Evolutionary conservation across 2,113 vertebrate species (phyloP), one percentile per base, ranked within the genome.

Genomic region (Chaetorhynchus papuensis): DNA sequence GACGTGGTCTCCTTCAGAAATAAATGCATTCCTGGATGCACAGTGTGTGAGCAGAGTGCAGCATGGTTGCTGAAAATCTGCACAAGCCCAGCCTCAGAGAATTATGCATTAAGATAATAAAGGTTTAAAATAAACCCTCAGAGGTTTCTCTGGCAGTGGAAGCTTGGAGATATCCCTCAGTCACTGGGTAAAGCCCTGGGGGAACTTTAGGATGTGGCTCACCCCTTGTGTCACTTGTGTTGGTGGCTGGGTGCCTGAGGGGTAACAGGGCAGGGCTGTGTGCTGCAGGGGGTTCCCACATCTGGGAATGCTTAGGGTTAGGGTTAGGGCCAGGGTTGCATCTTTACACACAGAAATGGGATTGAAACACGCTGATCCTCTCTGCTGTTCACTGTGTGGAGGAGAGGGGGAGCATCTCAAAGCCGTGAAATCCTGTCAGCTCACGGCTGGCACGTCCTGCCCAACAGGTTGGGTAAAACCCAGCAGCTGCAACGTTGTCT

Each of bases 371-470:
- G 1, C 8, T 52, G 44, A 35, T 54, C 49, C 18, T 63, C 30
- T 16, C 69, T 35, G 45, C 15, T 3, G 0, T 8, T 84, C 20
- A 0, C 3, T 15, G 18, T 0, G 0, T 18, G 57, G 21, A 88
- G n/a, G 35, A 69, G 61, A 41, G 50, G 33, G n/a, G 68, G 52
- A 37, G 6, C 21, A 7, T n/a, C 72, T 47, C 42, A 41, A 28
- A 86, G 37, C 37, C 61, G 44, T 10, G 19, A 71, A 35, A 45
- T 3, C 60, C 21, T 33, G 3, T n/a, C 83, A 64, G 75, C 47
- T 64, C 66, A 2, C 13, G 14, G 4, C 4, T 71, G 68, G 31
- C 22, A 5, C 6, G 1, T 54, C 74, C 53, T 37, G 64, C 31
- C 50, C 78, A 16, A 15, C 13, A 57, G 54, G n/a, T 0, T 52